Conservation (phyloP, 1,140 invertebrate genomes). For the Brachionus asplanchnoidis region DNA sequence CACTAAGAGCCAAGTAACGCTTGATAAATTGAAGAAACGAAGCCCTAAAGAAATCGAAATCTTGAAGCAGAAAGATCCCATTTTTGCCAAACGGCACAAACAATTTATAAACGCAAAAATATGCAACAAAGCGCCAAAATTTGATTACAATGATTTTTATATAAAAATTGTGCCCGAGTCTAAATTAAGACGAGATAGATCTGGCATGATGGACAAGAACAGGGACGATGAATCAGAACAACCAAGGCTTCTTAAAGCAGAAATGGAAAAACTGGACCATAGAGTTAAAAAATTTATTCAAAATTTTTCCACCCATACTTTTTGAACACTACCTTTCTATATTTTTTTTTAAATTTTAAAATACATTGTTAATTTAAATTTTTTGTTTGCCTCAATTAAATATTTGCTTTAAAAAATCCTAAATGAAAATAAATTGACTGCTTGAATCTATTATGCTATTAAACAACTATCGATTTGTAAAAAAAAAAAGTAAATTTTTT, state of each 20-base stretch:
- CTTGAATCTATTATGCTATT: background rate
- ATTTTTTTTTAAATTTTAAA: background rate
- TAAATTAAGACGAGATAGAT: background rate
- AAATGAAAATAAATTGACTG: background rate
- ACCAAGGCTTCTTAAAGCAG: background rate
- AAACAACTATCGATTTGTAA: background rate
- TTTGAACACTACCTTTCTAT: background rate
- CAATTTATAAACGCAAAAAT: slow-evolving; percentile 30
- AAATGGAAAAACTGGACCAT: slow-evolving; percentile 12
- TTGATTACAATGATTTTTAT: slow-evolving; percentile 19
- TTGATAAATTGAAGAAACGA: background rate
- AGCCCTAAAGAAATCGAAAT: background rate
- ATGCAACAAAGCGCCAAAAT: slow-evolving; percentile 27
- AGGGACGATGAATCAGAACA: background rate
- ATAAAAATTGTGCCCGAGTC: slow-evolving; percentile 18
- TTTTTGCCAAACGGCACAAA: slow-evolving; percentile 26
- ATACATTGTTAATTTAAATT: background rate
- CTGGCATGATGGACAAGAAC: background rate
- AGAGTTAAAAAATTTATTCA: slow-evolving; percentile 28
- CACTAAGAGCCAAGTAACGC: background rate
- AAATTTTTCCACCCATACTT: slow-evolving; percentile 8
- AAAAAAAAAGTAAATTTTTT: background rate
- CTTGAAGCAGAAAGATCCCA: slow-evolving; percentile 15
- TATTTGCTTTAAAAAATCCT: background rate
- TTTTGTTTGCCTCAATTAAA: background rate